Base-by-base conservation (phyloP, 1,140 invertebrate genomes). In the Drosophila lacteicornis region DNA sequence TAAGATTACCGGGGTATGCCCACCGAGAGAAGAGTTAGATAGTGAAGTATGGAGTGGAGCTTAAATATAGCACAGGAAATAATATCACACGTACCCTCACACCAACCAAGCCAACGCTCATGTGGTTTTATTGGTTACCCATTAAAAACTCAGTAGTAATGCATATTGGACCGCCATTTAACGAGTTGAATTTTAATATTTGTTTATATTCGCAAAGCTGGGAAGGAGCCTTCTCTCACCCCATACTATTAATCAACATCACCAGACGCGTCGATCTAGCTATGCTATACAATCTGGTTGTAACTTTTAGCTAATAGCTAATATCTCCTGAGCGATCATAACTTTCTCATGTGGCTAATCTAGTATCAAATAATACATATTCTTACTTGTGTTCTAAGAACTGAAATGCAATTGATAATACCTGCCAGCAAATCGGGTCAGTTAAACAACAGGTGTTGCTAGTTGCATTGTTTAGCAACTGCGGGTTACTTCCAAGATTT, bases 11-110 rank as follows among this genome's bases (percentile, higher is more conserved):
- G 3, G 12, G 33, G 30, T 55, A 38, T 15, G 15, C 33, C 33
- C 30, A 11, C n/a, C 13, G 27, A 13, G 50, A 33, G 50, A 53
- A 13, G 50, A 33, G n/a, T 33, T 8, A 33, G 17, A 33, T 30
- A 33, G 30, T 47, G 22, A 1, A 67, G 33, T n/a, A 36, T 46
- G 19, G 38, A 56, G 53, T 40, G 40, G 17, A 36, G 56, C 57
- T 83, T 55, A 19, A 76, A 83, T 70, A 79, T 83, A 83, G 68
- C 66, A 59, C 75, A 59, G 68, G 62, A 78, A 82, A 71, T 66
- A 80, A 77, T 78, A 80, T 74, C 62, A 62, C 58, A 60, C 55
- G 43, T 25, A 49, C 27, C 25, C 6, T 33, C 30, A 55, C 43
- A 45, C 36, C 19, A 13, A 42, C 13, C 17, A 8, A 36, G 13